Percentiles rank a stretch among this genome's conserved stretches.
Conservation (phyloP, 2,888 invertebrate genomes). For the Ephialtes manifestator region DNA sequence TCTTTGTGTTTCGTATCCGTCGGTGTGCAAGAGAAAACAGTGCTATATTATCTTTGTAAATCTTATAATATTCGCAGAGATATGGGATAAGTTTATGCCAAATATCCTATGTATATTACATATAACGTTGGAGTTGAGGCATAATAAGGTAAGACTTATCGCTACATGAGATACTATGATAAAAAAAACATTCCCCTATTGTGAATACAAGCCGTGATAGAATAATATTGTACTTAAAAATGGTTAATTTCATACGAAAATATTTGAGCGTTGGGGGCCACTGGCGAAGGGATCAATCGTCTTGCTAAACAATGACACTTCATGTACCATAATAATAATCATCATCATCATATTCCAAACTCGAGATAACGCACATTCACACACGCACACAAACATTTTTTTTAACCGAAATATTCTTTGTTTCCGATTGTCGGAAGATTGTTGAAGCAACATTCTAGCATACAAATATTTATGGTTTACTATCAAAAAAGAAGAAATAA, state of each 20-base stretch:
- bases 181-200: conserved; percentile 56
- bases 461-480: conserved; percentile 34
- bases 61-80: conserved; percentile 50
- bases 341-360: conserved; percentile 22
- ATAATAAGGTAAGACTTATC: conserved; percentile 55
- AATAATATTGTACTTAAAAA: conserved; percentile 49
- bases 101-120: conserved; percentile 64
- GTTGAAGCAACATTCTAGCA: conserved; percentile 20
- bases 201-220: conserved; percentile 48
- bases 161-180: conserved; percentile 55
- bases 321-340: conserved; percentile 11
- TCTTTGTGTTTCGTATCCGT: conserved; percentile 26
- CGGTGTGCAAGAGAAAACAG: conserved; percentile 54
- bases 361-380: conserved; percentile 26
- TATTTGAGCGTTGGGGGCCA: conserved; percentile 64
- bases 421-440: conserved; percentile 17
- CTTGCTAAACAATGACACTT: conserved; percentile 35
- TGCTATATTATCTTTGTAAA: conserved; percentile 43
- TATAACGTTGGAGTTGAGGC: conserved; percentile 51
- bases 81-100: conserved; percentile 53
- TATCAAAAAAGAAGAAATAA: conserved; percentile 5
- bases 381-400: conserved; percentile 42
- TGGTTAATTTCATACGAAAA: conserved; percentile 64
- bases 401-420: conserved; percentile 13
- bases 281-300: conserved; percentile 31